These are phyloP conservation scores for Microplitis mediator DNA, from an alignment of 1,140 invertebrate species.

Conservation along the genomic window DNA sequence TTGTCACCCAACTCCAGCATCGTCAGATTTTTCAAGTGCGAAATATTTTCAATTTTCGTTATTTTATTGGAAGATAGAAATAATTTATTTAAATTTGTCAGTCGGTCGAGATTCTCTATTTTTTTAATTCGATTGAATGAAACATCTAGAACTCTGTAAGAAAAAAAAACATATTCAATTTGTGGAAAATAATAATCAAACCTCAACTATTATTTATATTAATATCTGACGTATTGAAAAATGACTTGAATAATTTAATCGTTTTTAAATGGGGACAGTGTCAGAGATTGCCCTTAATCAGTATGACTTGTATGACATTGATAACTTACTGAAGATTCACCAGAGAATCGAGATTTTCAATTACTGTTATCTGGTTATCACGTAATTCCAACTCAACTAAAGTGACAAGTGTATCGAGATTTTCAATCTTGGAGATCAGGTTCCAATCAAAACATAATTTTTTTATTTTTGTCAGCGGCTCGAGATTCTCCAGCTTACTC, in stretches of 20 bases:
- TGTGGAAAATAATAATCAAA: constrained; percentile 13
- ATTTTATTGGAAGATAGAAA: constrained; percentile 95
- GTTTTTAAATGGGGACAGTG: too few species aligned
- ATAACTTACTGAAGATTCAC: constrained; percentile 87
- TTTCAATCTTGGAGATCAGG: constrained; percentile 93
- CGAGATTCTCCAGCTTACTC: constrained; percentile 81
- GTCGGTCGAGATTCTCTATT: constrained; percentile 83
- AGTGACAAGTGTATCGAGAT: constrained; percentile 74
- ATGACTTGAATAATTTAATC: too few species aligned
- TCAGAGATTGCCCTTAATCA: neutral
- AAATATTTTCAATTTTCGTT: constrained; percentile 88
- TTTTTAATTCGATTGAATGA: constrained; percentile 96
- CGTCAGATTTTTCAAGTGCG: constrained; percentile 78
- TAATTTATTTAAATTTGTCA: constrained; percentile 84
- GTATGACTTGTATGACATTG: neutral
- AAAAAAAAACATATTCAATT: constrained; percentile 29
- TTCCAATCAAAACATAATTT: constrained; percentile 91
- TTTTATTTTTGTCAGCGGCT: constrained; percentile 75
- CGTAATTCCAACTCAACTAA: constrained; percentile 91
- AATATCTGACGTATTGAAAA: too few species aligned
- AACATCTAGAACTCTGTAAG: constrained; percentile 84
- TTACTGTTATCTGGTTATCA: constrained; percentile 92
- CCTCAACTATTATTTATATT: neutral
- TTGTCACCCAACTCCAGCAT: constrained; percentile 95
- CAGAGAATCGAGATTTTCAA: constrained; percentile 86